Base-by-base conservation (phyloP, 2,888 invertebrate species). In the Acrobasis consociella region DNA sequence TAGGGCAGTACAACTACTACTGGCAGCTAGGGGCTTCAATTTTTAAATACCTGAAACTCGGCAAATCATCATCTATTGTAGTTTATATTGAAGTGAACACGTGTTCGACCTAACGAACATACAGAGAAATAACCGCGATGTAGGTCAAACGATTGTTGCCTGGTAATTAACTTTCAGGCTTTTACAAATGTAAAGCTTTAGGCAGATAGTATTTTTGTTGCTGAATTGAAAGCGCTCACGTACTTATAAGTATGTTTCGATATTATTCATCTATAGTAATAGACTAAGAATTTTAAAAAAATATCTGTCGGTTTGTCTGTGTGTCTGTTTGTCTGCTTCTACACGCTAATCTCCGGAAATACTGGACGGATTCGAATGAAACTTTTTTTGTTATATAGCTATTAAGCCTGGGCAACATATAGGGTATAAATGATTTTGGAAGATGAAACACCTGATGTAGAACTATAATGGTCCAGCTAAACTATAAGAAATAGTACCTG, bases 11-110 rank as follows among this genome's bases (percentile, higher is more conserved):
- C 65, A 62, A 51, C 63, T 49, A 63, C 56, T 61, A 68, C 64
- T 62, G 66, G 64, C n/a, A 9, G 10, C n/a, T n/a, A n/a, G n/a
- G n/a, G 52, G 39, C 11, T 51, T 37, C n/a, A 51, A 39, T 60
- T 17, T 22, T 51, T 31, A 16, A 60, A 37, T 11, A 51, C 22
- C 22, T 42, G 59, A 63, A 65, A 71, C 77, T 69, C 71, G 76
- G 80, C 83, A 74, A 79, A 73, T 85, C 85, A 85, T 74, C 64
- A 68, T 67, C 64, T 62, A 68, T 70, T 73, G 75, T 74, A 62
- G 68, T 53, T 61, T 51, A 46, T 66, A 64, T 56, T 56, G 49
- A 58, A 22, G 59, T 37, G 51, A 64, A 67, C 63, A 60, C 17
- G 62, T 60, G 51, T 63, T 62, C 38, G 55, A 62, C 56, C 16